Evolutionary conservation across 2,113 vertebrate genomes (phyloP), one percentile per base, ranked within the genome.

Genomic region (Bombycilla garrulus): DNA sequence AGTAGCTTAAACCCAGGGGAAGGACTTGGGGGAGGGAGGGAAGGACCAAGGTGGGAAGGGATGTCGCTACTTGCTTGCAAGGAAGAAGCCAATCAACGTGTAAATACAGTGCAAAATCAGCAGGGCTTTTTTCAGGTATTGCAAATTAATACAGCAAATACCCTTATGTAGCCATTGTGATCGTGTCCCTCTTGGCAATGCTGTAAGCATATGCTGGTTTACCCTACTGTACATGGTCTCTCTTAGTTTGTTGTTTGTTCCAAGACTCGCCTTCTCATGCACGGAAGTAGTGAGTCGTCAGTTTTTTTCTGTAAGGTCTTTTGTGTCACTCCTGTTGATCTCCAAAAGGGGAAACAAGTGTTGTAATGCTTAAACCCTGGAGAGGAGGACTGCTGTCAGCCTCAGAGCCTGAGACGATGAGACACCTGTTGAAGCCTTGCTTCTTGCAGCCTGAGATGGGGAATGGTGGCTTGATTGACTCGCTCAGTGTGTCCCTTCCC

Each of bases 61-160:
- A 83, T 71, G 90, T 81, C 25, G 10, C 79, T 88, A 65, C 70
- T 90, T 95, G 93, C 89, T 96, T 92, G 95, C 31, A 31, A 80
- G 96, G 97, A 95, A 93, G 92, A 97, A 97, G 97, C 97, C 97
- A 97, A 94, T 81, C 60, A 24, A 58, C 16, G 2, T 97, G 97
- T 97, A 95, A 95, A 96, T 96, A 97, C 23, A 76, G 92, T 0
- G 53, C 84, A 91, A 87, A 92, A 90, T 90, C 93, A 96, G 85
- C 76, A 44, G 60, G 95, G 95, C 94, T 86, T 96, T 97, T 97
- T 97, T 95, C 96, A 87, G 93, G 86, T 96, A 81, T 92, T 92
- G 92, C 91, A 94, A 25, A 83, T 87, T 62, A 97, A 87, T 90
- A 91, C 88, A 94, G 92, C 92, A 95, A 88, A 92, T 97, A 89